Base-by-base conservation (phyloP, 2,888 invertebrate genomes). In the Petrophora chlorosata region DNA sequence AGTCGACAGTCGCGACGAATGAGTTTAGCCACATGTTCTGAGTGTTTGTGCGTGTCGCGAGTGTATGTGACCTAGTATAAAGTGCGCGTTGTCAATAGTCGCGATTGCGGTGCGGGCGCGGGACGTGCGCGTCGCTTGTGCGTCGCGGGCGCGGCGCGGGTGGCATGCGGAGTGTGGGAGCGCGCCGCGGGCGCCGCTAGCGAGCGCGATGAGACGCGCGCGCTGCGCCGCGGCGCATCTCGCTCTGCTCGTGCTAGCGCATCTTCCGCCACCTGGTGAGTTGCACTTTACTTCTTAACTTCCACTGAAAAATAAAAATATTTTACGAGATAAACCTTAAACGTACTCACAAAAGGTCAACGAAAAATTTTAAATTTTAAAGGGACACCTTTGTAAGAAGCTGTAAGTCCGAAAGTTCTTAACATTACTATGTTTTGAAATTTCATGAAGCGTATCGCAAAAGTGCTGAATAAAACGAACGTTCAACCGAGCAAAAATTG, bases 201-300 rank as follows among this genome's bases (percentile, higher is more conserved):
- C 67, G 65, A 60, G 56, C 73, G 81, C 68, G 62, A 83, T 80
- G 76, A 63, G 67, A 76, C 79, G 82, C 73, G 75, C 67, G 62
- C 76, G 76, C 63, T 59, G 65, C 67, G 72, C 71, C 58, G 73
- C 76, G 67, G 74, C 72, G 68, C 76, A 67, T 58, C 73, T 81
- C 63, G 80, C 79, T 65, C 74, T 85, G 73, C 79, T 87, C 59
- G 66, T 77, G 59, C 63, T 85, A 41, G 79, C 82, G 61, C 79
- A 82, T 58, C 69, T 83, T 33, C 64, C 80, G 40, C 79, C 76
- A 35, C 78, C 75, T 52, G 83, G 85, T 85, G 34, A 71, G 85
- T 74, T 9, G 7, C 22, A 33, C 12, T 14, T 26, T 32, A 3
- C 2, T 16, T 29, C 14, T 28, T 45, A 36, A 13, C 25, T 4